Evolutionary conservation across 2,113 vertebrate species (phyloP).

Genomic region (Stegostoma tigrinum): DNA sequence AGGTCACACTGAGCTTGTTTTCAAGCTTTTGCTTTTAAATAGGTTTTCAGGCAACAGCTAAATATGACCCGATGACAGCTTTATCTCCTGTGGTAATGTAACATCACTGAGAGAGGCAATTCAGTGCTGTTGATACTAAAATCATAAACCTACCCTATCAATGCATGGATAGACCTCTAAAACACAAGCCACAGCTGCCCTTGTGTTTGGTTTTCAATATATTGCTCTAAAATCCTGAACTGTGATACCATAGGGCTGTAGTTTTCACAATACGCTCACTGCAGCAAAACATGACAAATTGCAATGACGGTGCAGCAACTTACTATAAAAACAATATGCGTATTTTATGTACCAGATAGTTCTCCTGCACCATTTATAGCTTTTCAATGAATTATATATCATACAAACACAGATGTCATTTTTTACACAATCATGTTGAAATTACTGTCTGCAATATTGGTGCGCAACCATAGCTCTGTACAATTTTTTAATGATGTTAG

Average conservation of each 20-base stretch:
- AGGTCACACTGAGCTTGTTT: not conserved
- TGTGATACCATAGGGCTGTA: not conserved
- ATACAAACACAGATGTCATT: not conserved
- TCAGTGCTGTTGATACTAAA: not conserved
- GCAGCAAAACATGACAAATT: not conserved
- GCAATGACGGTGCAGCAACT: not conserved
- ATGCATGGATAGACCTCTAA: not conserved
- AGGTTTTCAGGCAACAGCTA: not conserved
- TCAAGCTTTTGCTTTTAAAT: not conserved
- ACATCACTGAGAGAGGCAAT: not conserved
- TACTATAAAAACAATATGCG: too few relatives aligned
- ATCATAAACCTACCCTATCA: not conserved
- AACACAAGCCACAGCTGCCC: not conserved
- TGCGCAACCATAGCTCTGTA: too few relatives aligned
- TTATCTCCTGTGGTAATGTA: not conserved
- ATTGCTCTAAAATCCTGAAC: not conserved
- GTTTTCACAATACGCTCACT: not conserved
- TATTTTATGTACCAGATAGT: not conserved
- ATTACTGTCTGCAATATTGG: not conserved
- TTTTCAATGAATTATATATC: not conserved
- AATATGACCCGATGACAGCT: not conserved
- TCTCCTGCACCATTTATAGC: not conserved
- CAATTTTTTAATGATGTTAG: too few relatives aligned
- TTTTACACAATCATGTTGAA: not conserved
- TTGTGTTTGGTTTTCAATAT: not conserved